Evolutionary conservation across 2,888 invertebrate species (phyloP), one percentile per base, ranked within the genome.

Genomic region (Latrodectus hesperus): DNA sequence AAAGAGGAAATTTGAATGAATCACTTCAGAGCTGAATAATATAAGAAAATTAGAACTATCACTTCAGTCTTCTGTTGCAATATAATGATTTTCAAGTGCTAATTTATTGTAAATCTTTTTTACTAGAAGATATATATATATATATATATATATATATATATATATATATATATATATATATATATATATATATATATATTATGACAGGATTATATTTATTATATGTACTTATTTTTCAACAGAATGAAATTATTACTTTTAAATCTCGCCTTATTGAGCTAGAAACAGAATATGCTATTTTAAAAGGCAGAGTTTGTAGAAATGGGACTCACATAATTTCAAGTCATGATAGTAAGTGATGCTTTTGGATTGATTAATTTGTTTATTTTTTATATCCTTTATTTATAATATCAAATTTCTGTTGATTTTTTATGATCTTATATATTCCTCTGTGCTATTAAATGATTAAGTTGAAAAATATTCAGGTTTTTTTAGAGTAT

Each of bases 201-300:
- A n/a, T 38, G 38, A 38, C 6, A 3, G 1, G 22, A 22, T 22
- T 6, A 38, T 0, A 38, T 38, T 38, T 38, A 38, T 38, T 38
- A 38, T 38, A 3, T 38, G 5, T 4, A 6, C 38, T 6, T 38
- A 38, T 38, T 38, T 38, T 38, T 14, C 16, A 52, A 16, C 65
- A 88, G 88, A 65, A 60, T 85, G 84, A 88, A 77, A 67, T 89
- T 52, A 38, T 70, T 60, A 74, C 83, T 10, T 49, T 72, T 55
- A 82, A 87, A 77, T 68, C 83, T 52, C 71, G 84, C n/a, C 55
- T 89, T 9, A 77, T 67, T 72, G 86, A 87, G 64, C 71, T 80
- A 67, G 86, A 89, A 55, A 65, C 86, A 26, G 87, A 89, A 26
- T 73, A 83, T 71, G 76, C 77, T 16, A 16, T 86, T 55, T 55